Evolutionary conservation across 2,888 invertebrate genomes (phyloP).

Genomic region (Autographa gamma): DNA sequence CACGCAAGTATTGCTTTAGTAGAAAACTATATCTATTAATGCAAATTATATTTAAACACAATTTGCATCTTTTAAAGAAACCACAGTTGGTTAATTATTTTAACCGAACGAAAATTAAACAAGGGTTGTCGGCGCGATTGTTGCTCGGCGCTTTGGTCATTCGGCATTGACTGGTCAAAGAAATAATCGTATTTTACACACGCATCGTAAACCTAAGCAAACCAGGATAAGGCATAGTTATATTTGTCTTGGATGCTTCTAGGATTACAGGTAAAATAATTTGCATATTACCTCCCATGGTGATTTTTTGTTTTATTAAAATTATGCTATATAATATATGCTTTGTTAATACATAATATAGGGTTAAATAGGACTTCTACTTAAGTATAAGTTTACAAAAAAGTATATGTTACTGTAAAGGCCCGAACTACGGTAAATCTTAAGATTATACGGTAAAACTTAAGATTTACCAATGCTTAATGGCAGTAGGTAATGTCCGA

Average conservation of each 20-base stretch:
- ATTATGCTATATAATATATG: no score
- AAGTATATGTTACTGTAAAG: no score
- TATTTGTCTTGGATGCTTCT: conserved; percentile 80
- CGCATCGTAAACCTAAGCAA: conserved; percentile 87
- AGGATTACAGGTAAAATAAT: conserved; percentile 85
- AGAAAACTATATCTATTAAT: background rate
- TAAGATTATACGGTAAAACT: no score
- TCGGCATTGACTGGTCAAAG: conserved; percentile 79
- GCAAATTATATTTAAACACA: background rate
- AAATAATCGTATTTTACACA: conserved; percentile 85
- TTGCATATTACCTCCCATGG: conserved; percentile 88
- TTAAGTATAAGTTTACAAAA: no score
- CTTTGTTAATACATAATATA: no score
- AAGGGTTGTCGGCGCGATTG: conserved; percentile 57
- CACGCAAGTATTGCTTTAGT: background rate
- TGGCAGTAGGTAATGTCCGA: no score
- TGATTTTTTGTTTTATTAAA: conserved; percentile 71
- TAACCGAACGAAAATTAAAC: conserved; percentile 38
- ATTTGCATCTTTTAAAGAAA: conserved; percentile 14
- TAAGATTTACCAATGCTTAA: no score
- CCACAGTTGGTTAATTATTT: conserved; percentile 23
- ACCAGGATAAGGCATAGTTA: conserved; percentile 78
- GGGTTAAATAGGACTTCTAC: no score
- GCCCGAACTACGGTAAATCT: no score
- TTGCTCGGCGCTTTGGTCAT: conserved; percentile 65